These are phyloP conservation scores for Philopedon plagiatum DNA, from an alignment of 2,888 invertebrate genomes.

Conservation along the genomic window DNA sequence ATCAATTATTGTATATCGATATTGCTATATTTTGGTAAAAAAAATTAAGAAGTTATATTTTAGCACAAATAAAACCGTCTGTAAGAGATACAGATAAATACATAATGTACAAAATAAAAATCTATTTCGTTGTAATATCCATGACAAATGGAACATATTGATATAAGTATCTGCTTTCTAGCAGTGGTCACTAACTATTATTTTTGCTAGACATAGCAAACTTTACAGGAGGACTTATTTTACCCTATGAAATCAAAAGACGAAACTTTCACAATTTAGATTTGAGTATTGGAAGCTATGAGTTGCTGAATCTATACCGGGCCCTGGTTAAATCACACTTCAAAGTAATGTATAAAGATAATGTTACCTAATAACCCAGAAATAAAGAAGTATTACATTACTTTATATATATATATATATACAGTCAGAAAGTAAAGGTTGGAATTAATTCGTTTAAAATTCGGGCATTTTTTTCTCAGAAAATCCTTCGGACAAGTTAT, in stretches of 20 bases:
- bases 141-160: neutral
- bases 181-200: slow-evolving; percentile 16
- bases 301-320: neutral
- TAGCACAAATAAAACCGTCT: slow-evolving; percentile 64
- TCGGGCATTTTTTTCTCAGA: too few species aligned
- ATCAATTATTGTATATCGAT: slow-evolving; percentile 58
- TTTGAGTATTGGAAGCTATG: slow-evolving; percentile 11
- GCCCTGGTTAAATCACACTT: neutral
- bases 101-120: slow-evolving; percentile 63
- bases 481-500: too few species aligned
- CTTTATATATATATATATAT: too few species aligned
- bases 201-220: neutral
- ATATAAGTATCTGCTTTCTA: slow-evolving; percentile 23
- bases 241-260: slow-evolving; percentile 18
- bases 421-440: neutral
- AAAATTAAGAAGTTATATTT: slow-evolving; percentile 64
- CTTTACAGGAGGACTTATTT: slow-evolving; percentile 20
- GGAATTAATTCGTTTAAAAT: too few species aligned
- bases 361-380: neutral
- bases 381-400: neutral
- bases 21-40: slow-evolving; percentile 66
- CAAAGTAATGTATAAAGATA: neutral
- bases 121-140: slow-evolving; percentile 48
- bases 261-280: neutral
- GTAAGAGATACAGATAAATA: slow-evolving; percentile 58